A percentile compares a stretch with the other conserved stretches of the same genome.
Conservation (phyloP, 2,797 vertebrate genomes). For the Tadarida brasiliensis region DNA sequence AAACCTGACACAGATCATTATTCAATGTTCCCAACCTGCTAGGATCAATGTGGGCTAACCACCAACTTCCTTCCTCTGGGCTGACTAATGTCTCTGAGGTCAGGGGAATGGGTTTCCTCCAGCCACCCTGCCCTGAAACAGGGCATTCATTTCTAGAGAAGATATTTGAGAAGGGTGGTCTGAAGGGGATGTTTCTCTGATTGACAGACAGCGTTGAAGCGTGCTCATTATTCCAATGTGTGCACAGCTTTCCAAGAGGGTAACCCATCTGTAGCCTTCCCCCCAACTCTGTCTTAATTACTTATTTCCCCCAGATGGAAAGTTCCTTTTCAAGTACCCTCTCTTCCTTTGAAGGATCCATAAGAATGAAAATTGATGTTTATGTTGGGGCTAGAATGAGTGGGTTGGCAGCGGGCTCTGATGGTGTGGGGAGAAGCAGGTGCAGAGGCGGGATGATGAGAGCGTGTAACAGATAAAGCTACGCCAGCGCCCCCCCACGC, state of each 20-base stretch:
- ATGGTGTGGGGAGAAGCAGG: not conserved
- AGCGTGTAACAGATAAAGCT: not conserved
- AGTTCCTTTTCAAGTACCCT: not conserved
- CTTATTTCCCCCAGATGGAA: not conserved
- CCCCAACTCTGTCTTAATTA: not conserved
- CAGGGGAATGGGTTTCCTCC: not conserved
- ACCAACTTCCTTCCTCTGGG: not conserved
- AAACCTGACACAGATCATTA: not conserved
- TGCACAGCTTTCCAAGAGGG: not conserved
- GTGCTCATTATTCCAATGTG: not conserved
- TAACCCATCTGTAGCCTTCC: not conserved
- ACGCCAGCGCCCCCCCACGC: rapidly evolving
- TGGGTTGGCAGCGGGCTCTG: not conserved
- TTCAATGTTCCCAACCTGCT: not conserved
- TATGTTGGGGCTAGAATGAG: not conserved
- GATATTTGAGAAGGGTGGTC: not conserved
- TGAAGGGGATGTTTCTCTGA: not conserved
- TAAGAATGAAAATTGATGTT: not conserved
- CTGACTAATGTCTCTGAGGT: not conserved
- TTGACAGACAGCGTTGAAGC: not conserved
- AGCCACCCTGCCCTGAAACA: not conserved
- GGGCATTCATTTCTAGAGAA: not conserved
- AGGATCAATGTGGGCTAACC: not conserved
- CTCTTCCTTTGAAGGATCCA: not conserved
- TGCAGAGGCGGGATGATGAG: not conserved